Conservation (phyloP, 64 coral and sea anemone species). For the Acropora tenuis region DNA sequence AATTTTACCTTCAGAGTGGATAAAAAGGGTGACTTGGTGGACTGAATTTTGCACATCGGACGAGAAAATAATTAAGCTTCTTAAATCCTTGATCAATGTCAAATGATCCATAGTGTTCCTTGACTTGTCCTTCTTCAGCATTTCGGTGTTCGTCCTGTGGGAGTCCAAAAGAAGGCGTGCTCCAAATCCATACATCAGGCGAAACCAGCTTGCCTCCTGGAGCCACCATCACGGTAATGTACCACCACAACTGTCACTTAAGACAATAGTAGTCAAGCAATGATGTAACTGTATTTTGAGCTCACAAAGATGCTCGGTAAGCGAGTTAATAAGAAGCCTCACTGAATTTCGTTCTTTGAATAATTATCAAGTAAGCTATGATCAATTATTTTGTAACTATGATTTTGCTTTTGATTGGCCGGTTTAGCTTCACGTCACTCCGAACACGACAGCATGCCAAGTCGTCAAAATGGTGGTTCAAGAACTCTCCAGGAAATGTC, state of each 20-base stretch:
- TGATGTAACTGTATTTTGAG: neutral
- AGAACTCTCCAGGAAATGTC: conserved; percentile 75
- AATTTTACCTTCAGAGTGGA: too few species aligned
- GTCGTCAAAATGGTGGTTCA: conserved; percentile 89
- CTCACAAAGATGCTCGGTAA: too few species aligned
- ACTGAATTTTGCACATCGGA: too few species aligned
- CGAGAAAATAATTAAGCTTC: too few species aligned
- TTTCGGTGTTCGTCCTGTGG: neutral
- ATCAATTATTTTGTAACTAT: neutral
- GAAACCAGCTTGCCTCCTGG: conserved; percentile 91
- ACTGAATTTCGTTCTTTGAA: too few species aligned
- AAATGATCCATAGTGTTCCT: neutral
- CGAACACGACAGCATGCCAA: conserved; percentile 78
- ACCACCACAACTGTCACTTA: neutral
- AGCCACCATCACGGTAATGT: conserved; percentile 83
- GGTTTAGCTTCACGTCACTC: conserved; percentile 81
- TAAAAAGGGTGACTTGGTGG: too few species aligned
- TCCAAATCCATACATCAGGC: conserved; percentile 86
- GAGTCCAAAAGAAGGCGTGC: conserved; percentile 58
- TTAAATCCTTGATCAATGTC: too few species aligned
- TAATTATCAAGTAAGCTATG: neutral
- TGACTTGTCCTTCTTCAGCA: neutral
- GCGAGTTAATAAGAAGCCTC: too few species aligned
- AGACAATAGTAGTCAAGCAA: neutral
- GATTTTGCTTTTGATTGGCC: neutral